Evolutionary conservation across 2,113 vertebrate species (phyloP), one percentile per base, ranked within the genome.

Genomic region (Herpailurus yagouaroundi): DNA sequence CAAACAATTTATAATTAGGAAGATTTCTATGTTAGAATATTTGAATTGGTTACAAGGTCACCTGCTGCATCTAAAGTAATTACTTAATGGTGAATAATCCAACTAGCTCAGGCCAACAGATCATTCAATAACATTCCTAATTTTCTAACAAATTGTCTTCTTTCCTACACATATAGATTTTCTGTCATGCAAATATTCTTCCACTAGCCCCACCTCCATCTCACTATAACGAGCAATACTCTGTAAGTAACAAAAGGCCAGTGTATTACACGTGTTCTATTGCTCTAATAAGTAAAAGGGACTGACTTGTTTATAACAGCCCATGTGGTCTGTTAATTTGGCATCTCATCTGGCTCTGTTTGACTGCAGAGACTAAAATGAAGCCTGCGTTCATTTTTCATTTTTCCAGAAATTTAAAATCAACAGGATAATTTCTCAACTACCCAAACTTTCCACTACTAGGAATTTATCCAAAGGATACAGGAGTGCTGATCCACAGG

Each of bases 261-360:
- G 98, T 98, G 97, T 96, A 98, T 98, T 98, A 98, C 97, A 96
- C 96, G 98, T 98, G 98, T 98, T 96, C 92, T 96, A 96, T 88
- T 96, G 96, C 97, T 97, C 97, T 98, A 98, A 98, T 98, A 98
- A 98, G 98, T 98, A 98, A 98, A 95, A 98, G 82, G 82, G 92
- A 98, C 98, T 98, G 97, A 97, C 96, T 98, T 98, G 96, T 98
- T 99, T 99, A 98, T 96, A 95, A 95, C 97, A 95, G 94, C 96
- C 97, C 19, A 45, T 76, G 71, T 97, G 84, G 71, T 91, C 96
- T 98, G 98, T 98, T 98, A 98, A 97, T 97, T 88, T 96, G 95
- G 89, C 95, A 84, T 98, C 98, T 98, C 98, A 97, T 97, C 98
- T 98, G 96, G 90, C 96, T 97, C 77, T 96, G 97, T 97, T 97